Conservation (phyloP, 1,140 invertebrate genomes). For the Melitaea cinxia region DNA sequence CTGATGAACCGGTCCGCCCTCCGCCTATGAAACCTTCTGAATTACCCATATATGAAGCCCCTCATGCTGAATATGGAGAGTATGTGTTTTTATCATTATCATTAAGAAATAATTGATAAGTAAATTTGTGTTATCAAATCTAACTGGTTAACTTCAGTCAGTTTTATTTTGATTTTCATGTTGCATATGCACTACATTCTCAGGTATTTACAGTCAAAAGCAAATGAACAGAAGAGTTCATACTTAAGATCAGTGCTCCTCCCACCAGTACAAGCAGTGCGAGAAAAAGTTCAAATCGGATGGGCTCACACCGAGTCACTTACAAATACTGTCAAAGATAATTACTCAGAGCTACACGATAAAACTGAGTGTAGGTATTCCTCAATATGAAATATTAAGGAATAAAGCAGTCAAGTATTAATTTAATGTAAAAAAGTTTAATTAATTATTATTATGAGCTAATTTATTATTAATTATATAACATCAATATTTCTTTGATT, state of each 20-base stretch:
- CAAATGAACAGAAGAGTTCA: constrained; percentile 53
- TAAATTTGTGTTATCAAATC: neutral
- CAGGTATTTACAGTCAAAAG: constrained; percentile 58
- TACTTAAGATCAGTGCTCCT: constrained; percentile 61
- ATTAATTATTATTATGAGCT: too few relatives aligned
- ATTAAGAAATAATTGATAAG: neutral
- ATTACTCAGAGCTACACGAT: constrained; percentile 66
- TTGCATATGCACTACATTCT: constrained; percentile 18
- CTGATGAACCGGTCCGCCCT: constrained; percentile 49
- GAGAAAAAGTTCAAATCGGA: constrained; percentile 61
- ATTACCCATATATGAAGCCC: constrained; percentile 81
- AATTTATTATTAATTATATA: too few relatives aligned
- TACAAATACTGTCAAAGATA: constrained; percentile 58
- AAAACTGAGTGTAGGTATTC: constrained; percentile 67
- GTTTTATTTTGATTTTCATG: neutral
- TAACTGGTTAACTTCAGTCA: too few relatives aligned
- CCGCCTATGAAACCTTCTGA: constrained; percentile 80
- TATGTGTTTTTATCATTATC: constrained; percentile 42
- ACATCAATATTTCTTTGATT: too few relatives aligned
- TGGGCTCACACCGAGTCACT: constrained; percentile 61
- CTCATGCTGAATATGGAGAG: constrained; percentile 72
- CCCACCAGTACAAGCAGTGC: constrained; percentile 59
- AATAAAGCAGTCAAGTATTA: too few relatives aligned
- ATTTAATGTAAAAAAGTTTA: too few relatives aligned
- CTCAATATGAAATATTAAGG: too few relatives aligned